phyloP scores from a whole-genome alignment of 2,888 invertebrate species.

The Sinotaia quadrata region DNA sequence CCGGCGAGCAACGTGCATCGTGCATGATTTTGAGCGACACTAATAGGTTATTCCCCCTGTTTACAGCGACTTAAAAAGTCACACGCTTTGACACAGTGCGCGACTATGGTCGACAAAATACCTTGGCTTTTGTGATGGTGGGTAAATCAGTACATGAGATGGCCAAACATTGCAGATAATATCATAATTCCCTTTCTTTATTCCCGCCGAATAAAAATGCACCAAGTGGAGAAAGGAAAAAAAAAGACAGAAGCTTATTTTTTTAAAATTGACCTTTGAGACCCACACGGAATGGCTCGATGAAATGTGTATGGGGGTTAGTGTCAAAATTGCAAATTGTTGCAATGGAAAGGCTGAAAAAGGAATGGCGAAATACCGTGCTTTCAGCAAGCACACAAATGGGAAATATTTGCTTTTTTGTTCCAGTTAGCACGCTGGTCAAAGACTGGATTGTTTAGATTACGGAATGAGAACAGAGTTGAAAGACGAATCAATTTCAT shows the following conservation, averaged over 20 bases:
- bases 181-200: slow-evolving; percentile 21
- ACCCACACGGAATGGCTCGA: too few species aligned
- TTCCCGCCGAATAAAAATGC: too few species aligned
- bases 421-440: neutral
- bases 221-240: too few species aligned
- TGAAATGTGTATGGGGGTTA: too few species aligned
- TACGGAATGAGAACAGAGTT: neutral
- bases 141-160: slow-evolving; percentile 21
- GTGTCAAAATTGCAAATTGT: slow-evolving; percentile 29
- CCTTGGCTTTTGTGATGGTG: neutral
- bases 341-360: neutral
- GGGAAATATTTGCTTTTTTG: slow-evolving; percentile 29
- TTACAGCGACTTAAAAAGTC: slow-evolving; percentile 1
- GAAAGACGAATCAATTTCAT: slow-evolving; percentile 31
- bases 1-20: neutral
- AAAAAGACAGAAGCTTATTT: too few species aligned
- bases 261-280: too few species aligned
- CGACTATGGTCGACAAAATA: neutral
- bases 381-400: slow-evolving; percentile 25
- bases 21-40: too few species aligned
- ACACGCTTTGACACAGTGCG: slow-evolving; percentile 16
- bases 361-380: slow-evolving; percentile 3
- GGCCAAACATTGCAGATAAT: slow-evolving; percentile 28
- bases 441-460: slow-evolving; percentile 13
- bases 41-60: slow-evolving; percentile 26